These are phyloP conservation scores for Plutella xylostella DNA, from an alignment of 2,888 invertebrate genomes.

Conservation along the genomic window DNA sequence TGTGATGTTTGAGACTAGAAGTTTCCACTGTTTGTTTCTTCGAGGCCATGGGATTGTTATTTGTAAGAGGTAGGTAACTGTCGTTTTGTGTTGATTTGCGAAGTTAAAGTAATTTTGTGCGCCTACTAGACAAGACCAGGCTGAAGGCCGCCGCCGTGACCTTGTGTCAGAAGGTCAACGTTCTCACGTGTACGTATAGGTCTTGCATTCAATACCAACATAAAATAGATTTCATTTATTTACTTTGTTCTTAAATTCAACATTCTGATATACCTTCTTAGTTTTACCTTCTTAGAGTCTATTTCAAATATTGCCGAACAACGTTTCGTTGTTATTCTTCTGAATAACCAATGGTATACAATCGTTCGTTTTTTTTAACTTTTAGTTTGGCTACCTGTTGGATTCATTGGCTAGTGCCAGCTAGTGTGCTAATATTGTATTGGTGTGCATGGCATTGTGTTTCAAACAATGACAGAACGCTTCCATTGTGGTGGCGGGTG, in stretches of 20 bases:
- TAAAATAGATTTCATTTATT: too few relatives aligned
- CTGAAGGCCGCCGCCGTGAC: slow-evolving; percentile 67
- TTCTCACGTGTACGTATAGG: slow-evolving; percentile 58
- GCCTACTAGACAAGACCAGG: slow-evolving; percentile 35
- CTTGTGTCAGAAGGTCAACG: slow-evolving; percentile 66
- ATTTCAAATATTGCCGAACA: too few relatives aligned
- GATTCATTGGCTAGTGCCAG: too few relatives aligned
- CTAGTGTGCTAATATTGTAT: slow-evolving; percentile 1
- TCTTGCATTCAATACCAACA: too few relatives aligned
- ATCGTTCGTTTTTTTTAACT: too few relatives aligned
- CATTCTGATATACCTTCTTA: too few relatives aligned
- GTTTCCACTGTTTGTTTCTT: slow-evolving; percentile 36
- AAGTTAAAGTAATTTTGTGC: slow-evolving; percentile 24
- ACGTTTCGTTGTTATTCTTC: too few relatives aligned
- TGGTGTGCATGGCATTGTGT: slow-evolving; percentile 32
- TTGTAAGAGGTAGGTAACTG: slow-evolving; percentile 27
- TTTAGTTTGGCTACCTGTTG: too few relatives aligned
- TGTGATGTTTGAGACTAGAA: too few relatives aligned
- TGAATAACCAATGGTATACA: too few relatives aligned
- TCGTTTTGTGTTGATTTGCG: slow-evolving; percentile 29
- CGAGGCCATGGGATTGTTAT: slow-evolving; percentile 61
- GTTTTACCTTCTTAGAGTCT: too few relatives aligned
- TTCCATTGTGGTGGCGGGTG: slow-evolving; percentile 39
- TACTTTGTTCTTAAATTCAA: neutral
- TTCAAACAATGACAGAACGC: slow-evolving; percentile 41